A percentile compares a stretch with the other conserved stretches of the same genome.
Evolutionary conservation across 2,113 vertebrate genomes (phyloP).

Genomic region (Monarcha castaneiventris): DNA sequence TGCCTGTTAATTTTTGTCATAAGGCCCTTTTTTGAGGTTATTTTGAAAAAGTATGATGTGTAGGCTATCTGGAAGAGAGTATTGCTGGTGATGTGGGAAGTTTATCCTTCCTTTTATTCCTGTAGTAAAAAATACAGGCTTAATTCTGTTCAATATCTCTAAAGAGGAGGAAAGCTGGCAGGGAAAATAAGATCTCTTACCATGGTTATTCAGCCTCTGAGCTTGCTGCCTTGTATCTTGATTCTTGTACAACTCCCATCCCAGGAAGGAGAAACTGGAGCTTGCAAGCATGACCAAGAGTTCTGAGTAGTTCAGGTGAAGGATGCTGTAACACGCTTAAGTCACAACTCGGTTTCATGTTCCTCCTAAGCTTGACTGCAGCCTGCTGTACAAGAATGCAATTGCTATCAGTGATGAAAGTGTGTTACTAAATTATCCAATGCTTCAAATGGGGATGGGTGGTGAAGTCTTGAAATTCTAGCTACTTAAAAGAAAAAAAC

Average conservation of each 20-base stretch:
- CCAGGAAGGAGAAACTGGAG: neutral
- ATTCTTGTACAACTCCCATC: neutral
- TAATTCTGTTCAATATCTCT: neutral
- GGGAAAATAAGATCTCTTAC: neutral
- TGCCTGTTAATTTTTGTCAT: neutral
- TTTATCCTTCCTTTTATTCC: neutral
- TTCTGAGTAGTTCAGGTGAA: neutral
- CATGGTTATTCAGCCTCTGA: neutral
- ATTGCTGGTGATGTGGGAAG: neutral
- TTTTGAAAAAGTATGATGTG: neutral
- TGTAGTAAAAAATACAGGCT: neutral
- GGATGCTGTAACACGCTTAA: neutral
- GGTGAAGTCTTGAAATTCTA: neutral
- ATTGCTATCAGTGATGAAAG: neutral
- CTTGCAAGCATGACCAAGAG: neutral
- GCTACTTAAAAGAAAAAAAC: neutral
- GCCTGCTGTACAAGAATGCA: neutral
- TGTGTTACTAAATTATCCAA: neutral
- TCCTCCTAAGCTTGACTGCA: neutral
- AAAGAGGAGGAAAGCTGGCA: neutral
- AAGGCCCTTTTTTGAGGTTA: neutral
- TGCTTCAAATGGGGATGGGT: neutral
- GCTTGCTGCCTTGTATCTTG: neutral
- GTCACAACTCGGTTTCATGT: neutral
- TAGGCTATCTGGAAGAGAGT: neutral